A percentile compares a stretch with the other conserved stretches of the same genome.
These are phyloP conservation scores for Trematocara macrostoma DNA, from an alignment of 2,113 vertebrate species.

Conservation along the genomic window DNA sequence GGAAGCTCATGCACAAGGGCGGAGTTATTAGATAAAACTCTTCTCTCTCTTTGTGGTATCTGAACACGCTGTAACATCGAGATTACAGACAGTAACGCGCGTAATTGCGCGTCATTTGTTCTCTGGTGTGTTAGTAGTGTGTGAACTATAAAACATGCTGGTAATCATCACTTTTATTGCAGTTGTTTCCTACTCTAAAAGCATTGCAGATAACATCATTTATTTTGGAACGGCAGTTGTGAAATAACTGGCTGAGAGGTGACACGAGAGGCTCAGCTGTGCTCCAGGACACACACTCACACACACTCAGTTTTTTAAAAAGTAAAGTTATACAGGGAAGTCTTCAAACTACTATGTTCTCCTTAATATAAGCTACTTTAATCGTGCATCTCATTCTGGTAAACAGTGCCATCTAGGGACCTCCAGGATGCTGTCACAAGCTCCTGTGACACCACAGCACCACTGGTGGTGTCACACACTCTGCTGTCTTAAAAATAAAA, in stretches of 20 bases:
- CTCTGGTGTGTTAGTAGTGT: background rate
- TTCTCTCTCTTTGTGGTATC: background rate
- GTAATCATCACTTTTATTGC: background rate
- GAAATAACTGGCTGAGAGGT: background rate
- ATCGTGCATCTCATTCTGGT: background rate
- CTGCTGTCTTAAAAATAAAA: background rate
- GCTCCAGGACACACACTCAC: background rate
- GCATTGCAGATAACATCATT: background rate
- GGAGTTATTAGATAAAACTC: conserved; percentile 18
- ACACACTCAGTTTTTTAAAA: background rate
- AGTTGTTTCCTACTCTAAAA: background rate
- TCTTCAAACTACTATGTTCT: background rate
- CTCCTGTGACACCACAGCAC: background rate
- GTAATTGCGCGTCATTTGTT: background rate
- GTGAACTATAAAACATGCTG: background rate
- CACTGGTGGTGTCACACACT: background rate
- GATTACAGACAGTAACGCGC: background rate
- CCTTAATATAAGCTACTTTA: background rate
- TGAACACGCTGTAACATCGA: background rate
- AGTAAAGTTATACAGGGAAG: background rate
- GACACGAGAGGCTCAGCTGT: background rate
- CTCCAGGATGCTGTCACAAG: background rate
- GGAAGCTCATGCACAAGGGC: background rate
- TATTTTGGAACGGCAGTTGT: background rate
- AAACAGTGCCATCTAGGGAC: conserved; percentile 43